A percentile compares a stretch with the other conserved stretches of the same genome.
Conservation (phyloP, 2,797 vertebrate species). For the Percopsis omiscomaycus region DNA sequence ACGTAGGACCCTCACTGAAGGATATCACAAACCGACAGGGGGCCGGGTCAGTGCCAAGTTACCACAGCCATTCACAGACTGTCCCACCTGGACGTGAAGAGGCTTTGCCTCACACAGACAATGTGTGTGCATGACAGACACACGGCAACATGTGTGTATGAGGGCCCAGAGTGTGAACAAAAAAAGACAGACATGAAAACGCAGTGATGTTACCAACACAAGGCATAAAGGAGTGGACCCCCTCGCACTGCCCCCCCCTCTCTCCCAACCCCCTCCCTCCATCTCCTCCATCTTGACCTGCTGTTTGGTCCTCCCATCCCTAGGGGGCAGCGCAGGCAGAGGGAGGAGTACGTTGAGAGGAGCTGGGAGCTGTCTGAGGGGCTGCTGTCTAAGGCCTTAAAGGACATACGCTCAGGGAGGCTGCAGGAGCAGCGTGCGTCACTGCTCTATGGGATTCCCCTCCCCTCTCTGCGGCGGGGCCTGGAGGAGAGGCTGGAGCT, state of each 20-base stretch:
- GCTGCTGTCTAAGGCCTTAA: slow-evolving; percentile 99
- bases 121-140: slow-evolving; percentile 48
- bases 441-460: slow-evolving; percentile 99
- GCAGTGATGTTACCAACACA: slow-evolving; percentile 99
- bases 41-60: slow-evolving; percentile 65
- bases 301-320: slow-evolving; percentile 83
- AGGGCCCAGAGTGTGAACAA: slow-evolving; percentile 84
- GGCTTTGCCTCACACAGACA: slow-evolving; percentile 66
- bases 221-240: slow-evolving; percentile 99
- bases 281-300: slow-evolving; percentile 78
- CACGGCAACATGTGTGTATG: slow-evolving; percentile 55
- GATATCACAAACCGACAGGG: slow-evolving; percentile 68
- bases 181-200: slow-evolving; percentile 73
- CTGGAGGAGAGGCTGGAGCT: slow-evolving; percentile 85
- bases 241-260: slow-evolving; percentile 88
- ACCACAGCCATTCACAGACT: slow-evolving; percentile 76
- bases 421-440: slow-evolving; percentile 97
- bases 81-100: slow-evolving; percentile 79
- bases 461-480: slow-evolving; percentile 92
- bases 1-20: slow-evolving; percentile 68
- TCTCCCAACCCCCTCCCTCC: slow-evolving; percentile 82
- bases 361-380: slow-evolving; percentile 99
- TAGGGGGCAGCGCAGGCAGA: slow-evolving; percentile 93
- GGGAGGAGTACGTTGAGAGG: slow-evolving; percentile 97
- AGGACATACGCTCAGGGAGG: slow-evolving; percentile 98